A percentile compares a stretch with the other conserved stretches of the same genome.
These are phyloP conservation scores for Tortricodes alternella DNA, from an alignment of 2,888 invertebrate species.

Conservation along the genomic window DNA sequence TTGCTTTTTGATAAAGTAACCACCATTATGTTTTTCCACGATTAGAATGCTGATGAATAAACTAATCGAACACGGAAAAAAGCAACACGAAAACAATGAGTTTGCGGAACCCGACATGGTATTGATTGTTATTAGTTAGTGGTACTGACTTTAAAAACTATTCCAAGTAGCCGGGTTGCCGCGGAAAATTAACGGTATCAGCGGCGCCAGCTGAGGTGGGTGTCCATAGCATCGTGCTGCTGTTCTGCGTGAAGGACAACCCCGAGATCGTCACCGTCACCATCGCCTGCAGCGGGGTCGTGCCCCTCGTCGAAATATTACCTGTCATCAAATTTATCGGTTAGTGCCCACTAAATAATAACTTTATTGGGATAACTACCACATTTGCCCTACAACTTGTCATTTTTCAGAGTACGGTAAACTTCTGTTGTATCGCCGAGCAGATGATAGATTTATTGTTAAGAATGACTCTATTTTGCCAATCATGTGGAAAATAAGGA, in stretches of 20 bases:
- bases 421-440: conserved; percentile 74
- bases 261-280: conserved; percentile 79
- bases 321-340: conserved; percentile 68
- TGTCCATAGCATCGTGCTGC: conserved; percentile 51
- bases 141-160: not conserved
- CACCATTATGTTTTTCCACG: too few relatives aligned
- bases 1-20: too few relatives aligned
- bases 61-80: too few relatives aligned
- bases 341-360: conserved; percentile 37
- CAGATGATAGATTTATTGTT: conserved; percentile 74
- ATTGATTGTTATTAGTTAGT: too few relatives aligned
- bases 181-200: conserved; percentile 59
- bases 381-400: not conserved
- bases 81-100: too few relatives aligned
- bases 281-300: conserved; percentile 76
- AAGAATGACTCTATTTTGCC: conserved; percentile 81
- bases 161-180: conserved; percentile 60
- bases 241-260: conserved; percentile 81
- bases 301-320: conserved; percentile 75
- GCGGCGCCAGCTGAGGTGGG: conserved; percentile 69
- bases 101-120: too few relatives aligned
- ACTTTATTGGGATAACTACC: not conserved
- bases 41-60: too few relatives aligned
- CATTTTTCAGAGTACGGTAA: conserved; percentile 75
- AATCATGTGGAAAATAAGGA: conserved; percentile 80